A percentile compares a stretch with the other conserved stretches of the same genome.
Evolutionary conservation across 2,888 invertebrate genomes (phyloP).

Genomic region (Corbicula japonica): DNA sequence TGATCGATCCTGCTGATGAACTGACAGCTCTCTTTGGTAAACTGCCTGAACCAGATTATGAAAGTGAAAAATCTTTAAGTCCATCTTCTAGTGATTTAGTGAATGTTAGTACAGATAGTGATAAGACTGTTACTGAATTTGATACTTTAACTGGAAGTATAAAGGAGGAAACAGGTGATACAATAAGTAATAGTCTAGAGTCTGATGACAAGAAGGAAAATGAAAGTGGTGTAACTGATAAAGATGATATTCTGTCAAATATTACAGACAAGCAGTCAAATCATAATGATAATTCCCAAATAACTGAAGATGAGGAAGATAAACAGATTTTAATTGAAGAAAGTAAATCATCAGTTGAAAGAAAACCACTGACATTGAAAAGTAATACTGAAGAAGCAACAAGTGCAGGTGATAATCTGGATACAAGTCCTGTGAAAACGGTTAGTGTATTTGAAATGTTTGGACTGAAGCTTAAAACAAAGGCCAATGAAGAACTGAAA

Average conservation of each 20-base stretch:
- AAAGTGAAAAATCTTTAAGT: slow-evolving; percentile 29
- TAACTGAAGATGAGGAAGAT: not conserved
- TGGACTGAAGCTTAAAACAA: slow-evolving; percentile 50
- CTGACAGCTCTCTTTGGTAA: slow-evolving; percentile 52
- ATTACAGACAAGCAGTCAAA: not conserved
- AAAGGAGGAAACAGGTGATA: not conserved
- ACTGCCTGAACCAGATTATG: slow-evolving; percentile 36
- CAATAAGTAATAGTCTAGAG: not conserved
- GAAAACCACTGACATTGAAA: not conserved
- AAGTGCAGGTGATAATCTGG: not conserved
- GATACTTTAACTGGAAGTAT: slow-evolving; percentile 5
- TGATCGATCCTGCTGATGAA: slow-evolving; percentile 44
- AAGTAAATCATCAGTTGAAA: not conserved
- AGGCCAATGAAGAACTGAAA: not conserved
- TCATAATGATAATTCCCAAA: not conserved
- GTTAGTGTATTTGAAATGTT: slow-evolving; percentile 59
- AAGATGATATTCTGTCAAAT: not conserved
- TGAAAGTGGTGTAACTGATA: slow-evolving; percentile 2
- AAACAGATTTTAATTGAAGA: not conserved
- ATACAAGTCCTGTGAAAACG: slow-evolving; percentile 12
- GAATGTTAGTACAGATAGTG: slow-evolving; percentile 54
- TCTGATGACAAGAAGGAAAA: slow-evolving; percentile 1
- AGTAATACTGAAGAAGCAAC: not conserved
- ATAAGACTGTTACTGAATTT: slow-evolving; percentile 56
- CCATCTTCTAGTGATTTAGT: slow-evolving; percentile 9